Base-by-base conservation (phyloP, 2,797 vertebrate species). In the Xenops minutus region DNA sequence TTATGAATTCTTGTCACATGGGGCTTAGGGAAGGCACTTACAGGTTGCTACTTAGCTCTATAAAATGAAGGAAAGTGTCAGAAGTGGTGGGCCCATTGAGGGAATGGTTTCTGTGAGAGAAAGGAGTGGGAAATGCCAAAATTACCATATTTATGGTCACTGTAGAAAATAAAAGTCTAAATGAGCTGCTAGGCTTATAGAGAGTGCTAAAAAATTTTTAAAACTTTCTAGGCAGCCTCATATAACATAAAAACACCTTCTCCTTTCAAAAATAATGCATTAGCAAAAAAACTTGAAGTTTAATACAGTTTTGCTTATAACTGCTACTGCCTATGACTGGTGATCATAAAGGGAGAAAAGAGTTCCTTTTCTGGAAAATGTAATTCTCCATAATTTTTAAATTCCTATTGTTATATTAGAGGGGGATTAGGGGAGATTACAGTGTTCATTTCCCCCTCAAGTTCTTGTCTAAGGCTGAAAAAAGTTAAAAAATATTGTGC, bases 71-170 rank as follows among this genome's bases (percentile, higher is more conserved):
- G 68, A 96, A 97, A 97, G 98, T 97, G 94, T 97, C 96, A 97
- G 73, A 95, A 97, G 73, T 94, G 71, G 76, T 87, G 58, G 93
- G 90, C 95, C 96, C 94, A 79, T 95, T 92, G 95, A 93, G 95
- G 98, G 95, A 96, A 97, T 97, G 93, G 96, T 98, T 98, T 98
- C 97, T 96, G 94, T 86, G 96, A 97, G 97, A 95, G 96, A 98
- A 97, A 97, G 97, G 97, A 81, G 71, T 97, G 96, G 96, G 97
- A 99, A 99, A 99, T 98, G 98, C 98, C 99, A 98, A 99, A 99
- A 99, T 99, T 98, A 98, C 90, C 98, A 98, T 99, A 98, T 98
- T 98, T 98, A 98, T 98, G 97, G 98, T 98, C 98, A 98, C 95
- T 97, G 96, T 97, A 97, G 98, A 98, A 98, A 98, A 98, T 93